Base-by-base conservation (phyloP, 2,797 vertebrate species). In the Florisuga fusca region DNA sequence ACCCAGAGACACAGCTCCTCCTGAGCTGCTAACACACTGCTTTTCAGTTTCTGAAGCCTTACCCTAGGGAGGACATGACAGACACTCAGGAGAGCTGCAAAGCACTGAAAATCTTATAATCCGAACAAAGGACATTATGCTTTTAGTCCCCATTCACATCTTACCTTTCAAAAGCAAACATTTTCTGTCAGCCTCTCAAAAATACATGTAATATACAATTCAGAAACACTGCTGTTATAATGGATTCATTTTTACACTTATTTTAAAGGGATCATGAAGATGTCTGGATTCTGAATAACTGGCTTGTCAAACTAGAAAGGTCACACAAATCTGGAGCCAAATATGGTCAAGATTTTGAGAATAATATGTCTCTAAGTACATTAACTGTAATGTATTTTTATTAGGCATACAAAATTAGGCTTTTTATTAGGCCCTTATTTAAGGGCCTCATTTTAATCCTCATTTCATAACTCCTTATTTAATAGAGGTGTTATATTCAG, bases 391-490 rank as follows among this genome's bases (percentile, higher is more conserved):
- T 18, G 25, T 54, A 6, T 10, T 93, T 88, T 89, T 79, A 89
- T 57, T 59, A 74, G 48, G 17, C 38, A 41, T 14, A 41, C 14
- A 41, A 41, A 41, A 41, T 14, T 41, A 13, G 38, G 14, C 38
- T 38, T 38, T 38, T 38, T 41, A 41, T 41, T 41, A 41, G 38
- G 38, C 38, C 38, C 38, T 41, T 41, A 14, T 41, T 41, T 41
- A 41, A 41, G 22, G 45, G 10, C 29, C 63, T 90, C 14, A 51
- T 72, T 87, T 94, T 85, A 93, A 86, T 81, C 55, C 71, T 82
- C 48, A 54, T 84, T 90, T 92, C 88, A 85, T 83, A 93, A 84
- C n/a, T 63, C 19, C 79, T 62, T n/a, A 50, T 79, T 87, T 91
- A 77, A 61, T 27, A 64, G 58, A 58, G 64, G 83, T 1, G 20